Evolutionary conservation across 2,888 invertebrate species (phyloP).

Genomic region (Orchesella flavescens): DNA sequence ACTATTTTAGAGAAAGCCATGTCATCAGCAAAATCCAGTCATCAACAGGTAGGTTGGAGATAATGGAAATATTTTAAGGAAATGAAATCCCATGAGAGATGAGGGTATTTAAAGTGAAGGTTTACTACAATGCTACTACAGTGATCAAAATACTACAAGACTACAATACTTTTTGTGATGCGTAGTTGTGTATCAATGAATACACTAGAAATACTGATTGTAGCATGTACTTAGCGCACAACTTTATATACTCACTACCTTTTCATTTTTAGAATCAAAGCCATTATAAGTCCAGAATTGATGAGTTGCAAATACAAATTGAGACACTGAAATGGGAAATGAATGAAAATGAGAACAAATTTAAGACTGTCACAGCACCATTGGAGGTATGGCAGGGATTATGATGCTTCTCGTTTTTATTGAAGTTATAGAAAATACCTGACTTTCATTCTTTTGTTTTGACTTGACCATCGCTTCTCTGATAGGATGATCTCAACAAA

Average conservation of each 20-base stretch:
- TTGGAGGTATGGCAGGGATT: slow-evolving; percentile 34
- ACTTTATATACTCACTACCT: not conserved
- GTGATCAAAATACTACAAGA: not conserved
- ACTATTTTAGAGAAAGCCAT: slow-evolving; percentile 46
- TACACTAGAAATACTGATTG: not conserved
- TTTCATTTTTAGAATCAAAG: slow-evolving; percentile 12
- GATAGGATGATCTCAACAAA: slow-evolving; percentile 41
- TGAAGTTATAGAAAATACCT: not conserved
- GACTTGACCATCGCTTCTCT: not conserved
- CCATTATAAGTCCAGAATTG: not conserved
- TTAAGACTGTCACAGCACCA: not conserved
- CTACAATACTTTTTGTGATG: not conserved
- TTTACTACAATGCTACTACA: not conserved
- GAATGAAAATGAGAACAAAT: not conserved
- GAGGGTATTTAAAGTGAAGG: too few species aligned
- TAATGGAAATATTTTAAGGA: not conserved
- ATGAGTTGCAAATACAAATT: slow-evolving; percentile 18
- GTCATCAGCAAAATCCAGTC: slow-evolving; percentile 20
- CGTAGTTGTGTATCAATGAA: not conserved
- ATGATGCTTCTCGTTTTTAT: not conserved
- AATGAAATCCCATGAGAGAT: too few species aligned
- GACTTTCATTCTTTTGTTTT: not conserved
- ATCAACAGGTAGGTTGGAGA: slow-evolving; percentile 4
- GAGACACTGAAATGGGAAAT: slow-evolving; percentile 5
- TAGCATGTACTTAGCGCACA: not conserved